Base-by-base conservation (phyloP, 2,888 invertebrate genomes). In the Helobdella robusta region DNA sequence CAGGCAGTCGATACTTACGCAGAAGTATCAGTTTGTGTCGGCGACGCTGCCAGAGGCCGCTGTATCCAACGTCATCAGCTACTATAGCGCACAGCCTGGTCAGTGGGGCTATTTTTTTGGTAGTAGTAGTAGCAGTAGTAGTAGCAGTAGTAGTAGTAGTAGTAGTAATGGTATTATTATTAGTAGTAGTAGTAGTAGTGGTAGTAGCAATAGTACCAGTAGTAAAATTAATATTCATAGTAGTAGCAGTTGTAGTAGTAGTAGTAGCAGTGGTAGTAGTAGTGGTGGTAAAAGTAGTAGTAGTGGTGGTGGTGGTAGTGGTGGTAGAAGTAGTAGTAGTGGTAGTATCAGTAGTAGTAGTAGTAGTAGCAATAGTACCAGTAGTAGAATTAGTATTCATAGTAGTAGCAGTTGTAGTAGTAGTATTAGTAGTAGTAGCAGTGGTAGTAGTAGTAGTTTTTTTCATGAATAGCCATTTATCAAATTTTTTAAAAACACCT, bases 101-200 rank as follows among this genome's bases (percentile, higher is more conserved):
- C n/a, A n/a, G n/a, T n/a, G n/a, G n/a, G n/a, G n/a, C n/a, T n/a
- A n/a, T n/a, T n/a, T n/a, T n/a, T 44, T 3, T 59, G 59, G 15
- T 64, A 54, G 20, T 54, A 52, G 25, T 56, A 64, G 11, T 64
- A 32, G 18, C 28, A 59, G 3, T 58, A 64, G 11, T 56, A 64
- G 2, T 34, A 64, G n/a, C 54, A 30, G 2, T 8, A 64, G 2
- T 64, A 50, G 28, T 52, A 64, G 28, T 52, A 65, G 25, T 65
- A 40, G 1, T 35, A 59, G 23, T 59, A 65, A 30, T 65, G 36
- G 40, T 40, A 65, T 40, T 58, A 60, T 23, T 59, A 65, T 23
- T 65, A 60, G 59, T 59, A 65, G 59, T 65, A 65, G 59, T 59
- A 65, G 59, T 65, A 65, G 59, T 59, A 65, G 59, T 65, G 62